These are phyloP conservation scores for Acanthopagrus latus DNA, from an alignment of 2,797 vertebrate genomes.

Conservation along the genomic window DNA sequence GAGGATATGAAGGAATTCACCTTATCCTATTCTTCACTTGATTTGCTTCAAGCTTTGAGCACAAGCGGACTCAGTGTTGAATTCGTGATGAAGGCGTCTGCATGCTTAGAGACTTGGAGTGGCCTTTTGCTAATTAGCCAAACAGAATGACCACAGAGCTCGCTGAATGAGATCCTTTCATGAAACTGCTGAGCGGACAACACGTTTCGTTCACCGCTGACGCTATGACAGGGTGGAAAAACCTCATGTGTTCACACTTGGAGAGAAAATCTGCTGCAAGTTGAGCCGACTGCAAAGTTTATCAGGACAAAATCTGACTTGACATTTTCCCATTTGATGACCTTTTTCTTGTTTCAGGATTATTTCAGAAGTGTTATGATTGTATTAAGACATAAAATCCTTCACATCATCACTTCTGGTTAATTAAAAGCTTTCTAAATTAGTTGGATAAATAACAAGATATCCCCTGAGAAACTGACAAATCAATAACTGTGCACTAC, in stretches of 20 bases:
- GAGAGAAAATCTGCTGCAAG: conserved; percentile 19
- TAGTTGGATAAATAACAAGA: neutral
- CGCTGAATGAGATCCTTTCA: conserved; percentile 79
- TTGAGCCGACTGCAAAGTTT: neutral
- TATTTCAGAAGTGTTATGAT: neutral
- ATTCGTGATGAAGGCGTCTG: conserved; percentile 55
- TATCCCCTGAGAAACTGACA: neutral
- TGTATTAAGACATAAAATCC: neutral
- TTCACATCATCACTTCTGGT: neutral
- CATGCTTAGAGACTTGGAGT: conserved; percentile 76
- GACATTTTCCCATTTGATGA: neutral
- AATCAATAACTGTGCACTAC: neutral
- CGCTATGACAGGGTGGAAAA: conserved; percentile 49
- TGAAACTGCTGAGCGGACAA: conserved; percentile 52
- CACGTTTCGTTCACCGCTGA: conserved; percentile 45
- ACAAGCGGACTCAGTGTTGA: conserved; percentile 61
- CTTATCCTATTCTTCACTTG: conserved; percentile 31
- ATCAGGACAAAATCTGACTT: neutral
- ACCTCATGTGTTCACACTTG: conserved; percentile 28
- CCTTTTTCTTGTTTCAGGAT: neutral
- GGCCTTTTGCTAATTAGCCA: conserved; percentile 70
- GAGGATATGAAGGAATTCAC: conserved; percentile 29
- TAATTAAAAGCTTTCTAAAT: neutral
- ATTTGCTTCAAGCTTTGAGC: conserved; percentile 28
- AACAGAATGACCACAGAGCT: conserved; percentile 54